phyloP scores from a whole-genome alignment of 2,888 invertebrate genomes.

The Drosophila pseudotakahashii region DNA sequence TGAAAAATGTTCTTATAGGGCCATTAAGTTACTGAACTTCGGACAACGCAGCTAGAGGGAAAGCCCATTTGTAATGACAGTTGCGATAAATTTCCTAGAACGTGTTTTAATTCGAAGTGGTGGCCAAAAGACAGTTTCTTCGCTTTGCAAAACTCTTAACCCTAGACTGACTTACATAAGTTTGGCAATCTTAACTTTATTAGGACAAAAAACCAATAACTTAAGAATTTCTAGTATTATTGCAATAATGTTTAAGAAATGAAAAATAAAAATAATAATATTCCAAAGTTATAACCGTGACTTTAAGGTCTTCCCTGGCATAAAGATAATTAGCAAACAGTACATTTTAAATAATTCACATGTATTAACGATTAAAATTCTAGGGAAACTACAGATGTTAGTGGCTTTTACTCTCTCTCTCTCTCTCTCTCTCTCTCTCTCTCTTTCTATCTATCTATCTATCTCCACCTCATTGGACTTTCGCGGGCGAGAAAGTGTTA shows the following conservation, averaged over 20 bases:
- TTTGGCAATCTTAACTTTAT: too few species aligned
- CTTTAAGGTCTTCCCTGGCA: too few species aligned
- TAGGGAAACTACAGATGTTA: slow-evolving; percentile 2
- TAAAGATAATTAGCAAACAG: too few species aligned
- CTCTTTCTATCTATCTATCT: not conserved
- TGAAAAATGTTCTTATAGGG: slow-evolving; percentile 1
- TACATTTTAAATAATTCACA: too few species aligned
- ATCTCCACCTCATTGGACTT: slow-evolving; percentile 5
- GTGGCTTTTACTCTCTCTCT: not conserved
- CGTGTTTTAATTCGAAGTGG: not conserved
- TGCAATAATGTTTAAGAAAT: too few species aligned
- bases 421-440: not conserved
- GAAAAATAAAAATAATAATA: too few species aligned
- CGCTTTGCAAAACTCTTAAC: not conserved
- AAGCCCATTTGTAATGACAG: not conserved
- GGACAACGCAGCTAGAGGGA: not conserved
- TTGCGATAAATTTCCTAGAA: not conserved
- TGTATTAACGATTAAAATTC: not conserved
- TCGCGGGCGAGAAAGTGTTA: slow-evolving; percentile 34
- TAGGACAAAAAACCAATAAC: too few species aligned
- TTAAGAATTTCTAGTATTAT: too few species aligned
- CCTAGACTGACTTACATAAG: not conserved
- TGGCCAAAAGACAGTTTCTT: too few species aligned
- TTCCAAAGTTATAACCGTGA: too few species aligned
- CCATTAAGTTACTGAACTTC: not conserved